Evolutionary conservation across 2,113 vertebrate species (phyloP).

Genomic region (Tachycineta bicolor): DNA sequence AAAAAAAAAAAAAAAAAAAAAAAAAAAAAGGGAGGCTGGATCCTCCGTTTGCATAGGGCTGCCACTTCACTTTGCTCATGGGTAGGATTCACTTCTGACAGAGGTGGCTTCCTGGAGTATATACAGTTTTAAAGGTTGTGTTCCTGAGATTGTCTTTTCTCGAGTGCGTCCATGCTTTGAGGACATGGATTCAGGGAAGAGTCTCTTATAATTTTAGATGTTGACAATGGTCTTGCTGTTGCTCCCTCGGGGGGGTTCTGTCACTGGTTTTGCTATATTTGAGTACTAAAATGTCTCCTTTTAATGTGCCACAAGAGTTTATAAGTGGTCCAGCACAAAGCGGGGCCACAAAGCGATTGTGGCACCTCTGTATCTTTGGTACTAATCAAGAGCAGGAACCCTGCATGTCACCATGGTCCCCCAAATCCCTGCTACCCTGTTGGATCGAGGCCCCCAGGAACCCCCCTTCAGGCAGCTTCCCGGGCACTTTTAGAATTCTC

Average conservation of each 20-base stretch:
- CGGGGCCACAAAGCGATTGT: neutral
- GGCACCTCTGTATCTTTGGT: neutral
- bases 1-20: neutral
- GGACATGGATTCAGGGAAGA: neutral
- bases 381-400: neutral
- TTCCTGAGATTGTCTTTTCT: neutral
- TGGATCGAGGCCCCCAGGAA: neutral
- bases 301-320: neutral
- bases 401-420: neutral
- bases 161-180: neutral
- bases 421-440: neutral
- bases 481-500: neutral
- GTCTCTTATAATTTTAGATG: neutral
- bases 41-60: neutral
- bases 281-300: neutral
- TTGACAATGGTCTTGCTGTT: neutral
- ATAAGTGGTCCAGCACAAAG: neutral
- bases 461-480: neutral
- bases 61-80: neutral
- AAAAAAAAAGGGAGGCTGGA: neutral
- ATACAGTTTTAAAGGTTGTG: neutral
- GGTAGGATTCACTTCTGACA: neutral
- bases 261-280: neutral
- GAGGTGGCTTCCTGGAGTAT: neutral
- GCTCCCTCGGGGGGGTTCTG: rapidly evolving